Percentiles rank a stretch among this genome's conserved stretches.
Conservation (phyloP, 2,113 vertebrate species). For the Cyprinus carpio region DNA sequence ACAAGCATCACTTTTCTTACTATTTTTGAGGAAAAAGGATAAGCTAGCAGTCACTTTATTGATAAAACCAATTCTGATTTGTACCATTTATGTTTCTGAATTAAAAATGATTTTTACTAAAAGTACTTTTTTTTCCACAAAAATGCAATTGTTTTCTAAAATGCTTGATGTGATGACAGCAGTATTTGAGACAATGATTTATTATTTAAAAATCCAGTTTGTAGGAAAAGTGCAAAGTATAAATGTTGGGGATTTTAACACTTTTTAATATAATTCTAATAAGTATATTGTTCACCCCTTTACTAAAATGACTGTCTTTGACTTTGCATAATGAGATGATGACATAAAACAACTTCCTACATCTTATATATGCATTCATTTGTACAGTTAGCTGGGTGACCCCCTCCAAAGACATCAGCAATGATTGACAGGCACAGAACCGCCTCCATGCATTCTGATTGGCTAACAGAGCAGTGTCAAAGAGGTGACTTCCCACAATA, state of each 20-base stretch:
- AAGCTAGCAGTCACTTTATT: neutral
- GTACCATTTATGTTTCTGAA: neutral
- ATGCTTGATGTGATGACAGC: neutral
- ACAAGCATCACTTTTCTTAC: neutral
- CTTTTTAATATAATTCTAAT: no score
- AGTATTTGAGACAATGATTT: no score
- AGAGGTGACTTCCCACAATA: neutral
- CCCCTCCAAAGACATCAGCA: neutral
- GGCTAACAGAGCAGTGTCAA: neutral
- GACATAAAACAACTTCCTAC: neutral
- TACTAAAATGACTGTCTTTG: no score
- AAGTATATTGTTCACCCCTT: no score
- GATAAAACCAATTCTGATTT: neutral
- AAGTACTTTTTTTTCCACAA: neutral
- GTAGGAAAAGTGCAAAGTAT: no score
- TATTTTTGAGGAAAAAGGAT: neutral
- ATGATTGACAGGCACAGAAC: no score
- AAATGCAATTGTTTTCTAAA: neutral
- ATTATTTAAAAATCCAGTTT: no score
- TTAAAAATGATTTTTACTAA: neutral
- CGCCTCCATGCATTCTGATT: neutral
- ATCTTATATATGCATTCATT: neutral
- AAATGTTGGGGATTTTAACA: no score
- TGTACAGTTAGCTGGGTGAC: neutral
- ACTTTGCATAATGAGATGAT: no score